phyloP scores from a whole-genome alignment of 2,888 invertebrate species.

The Caenorhabditis japonica region DNA sequence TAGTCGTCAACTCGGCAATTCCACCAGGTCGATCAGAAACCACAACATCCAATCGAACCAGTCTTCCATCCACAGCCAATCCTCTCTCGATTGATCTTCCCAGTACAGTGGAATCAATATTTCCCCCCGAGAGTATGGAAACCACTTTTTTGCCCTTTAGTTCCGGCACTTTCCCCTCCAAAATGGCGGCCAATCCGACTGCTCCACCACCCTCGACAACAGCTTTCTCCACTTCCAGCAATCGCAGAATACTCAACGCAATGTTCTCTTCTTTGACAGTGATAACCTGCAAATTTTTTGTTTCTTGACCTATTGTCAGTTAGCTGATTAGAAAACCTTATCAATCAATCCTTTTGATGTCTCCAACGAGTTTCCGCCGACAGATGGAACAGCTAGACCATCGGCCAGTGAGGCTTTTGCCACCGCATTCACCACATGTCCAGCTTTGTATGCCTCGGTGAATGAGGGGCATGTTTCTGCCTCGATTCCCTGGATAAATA shows the following conservation, averaged over 20 bases:
- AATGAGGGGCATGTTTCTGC: slow-evolving; percentile 92
- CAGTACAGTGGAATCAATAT: slow-evolving; percentile 80
- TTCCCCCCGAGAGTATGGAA: slow-evolving; percentile 80
- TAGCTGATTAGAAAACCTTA: slow-evolving; percentile 56
- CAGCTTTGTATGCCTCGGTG: slow-evolving; percentile 83
- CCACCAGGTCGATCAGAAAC: slow-evolving; percentile 80
- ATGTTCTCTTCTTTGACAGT: slow-evolving; percentile 79
- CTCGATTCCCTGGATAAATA: slow-evolving; percentile 84
- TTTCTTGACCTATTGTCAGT: slow-evolving; percentile 9
- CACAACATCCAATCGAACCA: slow-evolving; percentile 79
- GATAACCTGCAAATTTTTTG: slow-evolving; percentile 57
- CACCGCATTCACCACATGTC: slow-evolving; percentile 83
- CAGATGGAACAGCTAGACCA: slow-evolving; percentile 88
- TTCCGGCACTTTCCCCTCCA: slow-evolving; percentile 87
- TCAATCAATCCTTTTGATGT: slow-evolving; percentile 85
- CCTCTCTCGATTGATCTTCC: slow-evolving; percentile 79
- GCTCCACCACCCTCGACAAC: slow-evolving; percentile 94
- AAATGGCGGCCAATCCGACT: slow-evolving; percentile 87
- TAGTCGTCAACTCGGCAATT: slow-evolving; percentile 79
- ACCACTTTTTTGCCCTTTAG: slow-evolving; percentile 83
- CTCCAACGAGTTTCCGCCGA: slow-evolving; percentile 88
- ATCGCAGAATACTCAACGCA: slow-evolving; percentile 79
- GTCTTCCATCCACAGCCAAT: slow-evolving; percentile 80
- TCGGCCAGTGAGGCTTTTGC: slow-evolving; percentile 87
- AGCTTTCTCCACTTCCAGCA: slow-evolving; percentile 80